A percentile compares a stretch with the other conserved stretches of the same genome.
phyloP scores from a whole-genome alignment of 1,140 invertebrate genomes.

The Oreohelix idahoensis region DNA sequence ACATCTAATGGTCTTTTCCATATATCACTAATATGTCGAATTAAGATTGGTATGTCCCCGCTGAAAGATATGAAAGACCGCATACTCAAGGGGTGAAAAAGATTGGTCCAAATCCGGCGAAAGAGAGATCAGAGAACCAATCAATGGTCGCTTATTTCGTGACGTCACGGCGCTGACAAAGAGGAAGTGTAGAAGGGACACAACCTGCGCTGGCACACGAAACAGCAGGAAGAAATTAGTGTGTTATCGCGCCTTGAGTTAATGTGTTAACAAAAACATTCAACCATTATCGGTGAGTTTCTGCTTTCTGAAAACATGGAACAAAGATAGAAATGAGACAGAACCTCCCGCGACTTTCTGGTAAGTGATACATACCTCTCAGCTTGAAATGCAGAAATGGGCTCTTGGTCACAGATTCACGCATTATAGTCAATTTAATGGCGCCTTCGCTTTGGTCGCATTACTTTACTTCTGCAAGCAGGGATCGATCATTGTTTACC shows the following conservation, averaged over 20 bases:
- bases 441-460: neutral
- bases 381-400: neutral
- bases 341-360: neutral
- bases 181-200: constrained; percentile 6
- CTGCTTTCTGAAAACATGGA: neutral
- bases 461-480: neutral
- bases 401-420: neutral
- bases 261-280: no score
- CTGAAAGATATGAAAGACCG: no score
- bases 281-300: neutral
- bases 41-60: no score
- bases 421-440: neutral
- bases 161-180: neutral
- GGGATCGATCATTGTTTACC: constrained; percentile 4
- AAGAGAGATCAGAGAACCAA: no score
- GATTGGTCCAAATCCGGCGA: neutral
- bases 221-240: neutral
- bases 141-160: neutral
- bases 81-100: neutral
- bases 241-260: neutral
- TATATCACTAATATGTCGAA: no score
- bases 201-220: neutral
- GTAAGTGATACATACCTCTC: neutral
- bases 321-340: neutral
- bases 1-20: no score